A percentile compares a stretch with the other conserved stretches of the same genome.
phyloP scores from a whole-genome alignment of 2,113 vertebrate species.

The Eulemur macaco region DNA sequence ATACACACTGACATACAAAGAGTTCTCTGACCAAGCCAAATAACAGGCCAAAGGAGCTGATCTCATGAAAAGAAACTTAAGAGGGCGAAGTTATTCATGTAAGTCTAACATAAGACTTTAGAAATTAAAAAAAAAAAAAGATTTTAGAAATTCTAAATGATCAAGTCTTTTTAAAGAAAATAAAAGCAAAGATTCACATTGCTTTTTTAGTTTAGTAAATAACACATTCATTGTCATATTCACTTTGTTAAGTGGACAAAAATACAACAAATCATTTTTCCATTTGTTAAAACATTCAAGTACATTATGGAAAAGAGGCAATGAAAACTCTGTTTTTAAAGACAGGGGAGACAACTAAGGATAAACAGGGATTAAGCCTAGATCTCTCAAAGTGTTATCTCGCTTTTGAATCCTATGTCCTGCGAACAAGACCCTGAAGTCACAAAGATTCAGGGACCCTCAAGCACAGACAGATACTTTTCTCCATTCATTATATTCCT shows the following conservation, averaged over 20 bases:
- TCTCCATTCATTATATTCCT: neutral
- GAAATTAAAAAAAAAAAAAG: neutral
- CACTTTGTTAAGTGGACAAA: neutral
- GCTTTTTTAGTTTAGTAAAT: neutral
- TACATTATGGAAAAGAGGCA: conserved; percentile 14
- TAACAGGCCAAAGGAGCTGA: neutral
- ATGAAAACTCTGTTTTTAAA: conserved; percentile 18
- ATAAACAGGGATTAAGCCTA: neutral
- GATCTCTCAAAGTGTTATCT: neutral
- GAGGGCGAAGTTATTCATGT: neutral
- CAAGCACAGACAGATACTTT: neutral
- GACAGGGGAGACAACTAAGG: neutral
- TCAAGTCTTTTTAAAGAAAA: conserved; percentile 6
- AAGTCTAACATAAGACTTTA: neutral
- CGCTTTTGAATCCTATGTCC: neutral
- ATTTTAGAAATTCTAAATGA: neutral
- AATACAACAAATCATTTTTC: neutral
- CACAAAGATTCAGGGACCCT: neutral
- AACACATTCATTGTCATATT: neutral
- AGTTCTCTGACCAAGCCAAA: neutral
- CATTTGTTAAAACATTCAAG: neutral
- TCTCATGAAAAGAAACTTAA: neutral
- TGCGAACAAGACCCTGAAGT: neutral
- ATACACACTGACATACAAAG: neutral
- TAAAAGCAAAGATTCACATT: neutral